Evolutionary conservation across 2,797 vertebrate genomes (phyloP).

Genomic region (Paramormyrops hopkinsi): DNA sequence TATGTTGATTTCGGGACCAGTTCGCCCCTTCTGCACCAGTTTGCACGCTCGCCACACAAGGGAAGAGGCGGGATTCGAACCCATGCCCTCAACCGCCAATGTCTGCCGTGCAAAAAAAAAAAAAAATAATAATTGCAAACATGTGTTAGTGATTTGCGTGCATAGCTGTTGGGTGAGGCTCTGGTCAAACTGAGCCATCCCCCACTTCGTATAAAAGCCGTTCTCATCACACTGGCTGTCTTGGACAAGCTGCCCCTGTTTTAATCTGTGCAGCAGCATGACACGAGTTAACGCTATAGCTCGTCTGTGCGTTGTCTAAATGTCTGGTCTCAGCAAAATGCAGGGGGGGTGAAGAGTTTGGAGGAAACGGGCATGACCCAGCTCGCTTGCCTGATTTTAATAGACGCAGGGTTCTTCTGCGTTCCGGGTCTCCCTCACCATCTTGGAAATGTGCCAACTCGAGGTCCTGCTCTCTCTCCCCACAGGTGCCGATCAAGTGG

Average conservation of each 20-base stretch:
- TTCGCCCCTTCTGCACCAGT: background rate
- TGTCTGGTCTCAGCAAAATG: background rate
- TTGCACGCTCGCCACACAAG: background rate
- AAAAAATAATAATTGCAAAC: background rate
- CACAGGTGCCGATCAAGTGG: constrained; percentile 97
- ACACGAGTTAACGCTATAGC: background rate
- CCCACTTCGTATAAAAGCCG: background rate
- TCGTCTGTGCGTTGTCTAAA: background rate
- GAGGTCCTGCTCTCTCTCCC: background rate
- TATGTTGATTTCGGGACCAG: background rate
- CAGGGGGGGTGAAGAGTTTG: background rate
- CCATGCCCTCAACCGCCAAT: background rate
- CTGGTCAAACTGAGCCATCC: background rate
- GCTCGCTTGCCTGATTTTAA: background rate
- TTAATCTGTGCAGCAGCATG: background rate
- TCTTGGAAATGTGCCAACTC: background rate
- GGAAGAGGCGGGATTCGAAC: background rate
- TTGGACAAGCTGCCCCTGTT: background rate
- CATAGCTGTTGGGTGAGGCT: background rate
- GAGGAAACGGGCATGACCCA: background rate
- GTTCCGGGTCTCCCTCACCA: no score
- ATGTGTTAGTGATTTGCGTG: background rate
- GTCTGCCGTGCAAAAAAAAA: background rate
- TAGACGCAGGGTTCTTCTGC: background rate
- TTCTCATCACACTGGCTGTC: background rate